phyloP scores from a whole-genome alignment of 2,113 vertebrate species.

The Phaethon lepturus region DNA sequence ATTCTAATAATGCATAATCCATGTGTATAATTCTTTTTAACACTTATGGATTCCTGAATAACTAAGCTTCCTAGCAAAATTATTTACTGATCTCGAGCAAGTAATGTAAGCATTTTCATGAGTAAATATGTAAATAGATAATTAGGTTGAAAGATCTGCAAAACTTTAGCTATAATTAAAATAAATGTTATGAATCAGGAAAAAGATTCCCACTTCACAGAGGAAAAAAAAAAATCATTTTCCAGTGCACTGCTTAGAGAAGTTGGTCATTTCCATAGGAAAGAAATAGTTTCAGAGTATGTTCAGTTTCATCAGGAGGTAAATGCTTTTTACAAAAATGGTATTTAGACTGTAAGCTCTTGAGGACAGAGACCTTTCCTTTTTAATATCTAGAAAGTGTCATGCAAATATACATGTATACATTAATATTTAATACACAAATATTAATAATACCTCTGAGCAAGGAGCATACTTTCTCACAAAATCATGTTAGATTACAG shows the following conservation, averaged over 20 bases:
- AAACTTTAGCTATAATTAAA: background rate
- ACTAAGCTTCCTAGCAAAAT: background rate
- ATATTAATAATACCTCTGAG: constrained; percentile 37
- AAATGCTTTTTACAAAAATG: constrained; percentile 37
- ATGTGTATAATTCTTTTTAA: background rate
- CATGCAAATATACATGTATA: constrained; percentile 53
- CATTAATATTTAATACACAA: constrained; percentile 55
- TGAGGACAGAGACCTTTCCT: constrained; percentile 59
- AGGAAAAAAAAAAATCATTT: background rate
- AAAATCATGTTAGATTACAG: background rate
- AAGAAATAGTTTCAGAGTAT: background rate
- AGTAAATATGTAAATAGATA: background rate
- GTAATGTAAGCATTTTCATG: background rate
- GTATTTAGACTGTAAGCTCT: constrained; percentile 56
- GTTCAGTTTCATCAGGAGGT: background rate
- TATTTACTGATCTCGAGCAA: background rate
- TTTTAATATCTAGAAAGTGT: constrained; percentile 58
- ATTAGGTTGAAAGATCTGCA: background rate
- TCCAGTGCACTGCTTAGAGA: background rate
- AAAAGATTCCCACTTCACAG: background rate
- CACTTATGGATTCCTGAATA: background rate
- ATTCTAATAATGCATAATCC: background rate
- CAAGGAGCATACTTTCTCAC: background rate
- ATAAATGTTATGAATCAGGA: background rate
- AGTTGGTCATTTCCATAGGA: background rate